These are phyloP conservation scores for Eumaeus atala DNA, from an alignment of 1,140 invertebrate species.

Conservation along the genomic window DNA sequence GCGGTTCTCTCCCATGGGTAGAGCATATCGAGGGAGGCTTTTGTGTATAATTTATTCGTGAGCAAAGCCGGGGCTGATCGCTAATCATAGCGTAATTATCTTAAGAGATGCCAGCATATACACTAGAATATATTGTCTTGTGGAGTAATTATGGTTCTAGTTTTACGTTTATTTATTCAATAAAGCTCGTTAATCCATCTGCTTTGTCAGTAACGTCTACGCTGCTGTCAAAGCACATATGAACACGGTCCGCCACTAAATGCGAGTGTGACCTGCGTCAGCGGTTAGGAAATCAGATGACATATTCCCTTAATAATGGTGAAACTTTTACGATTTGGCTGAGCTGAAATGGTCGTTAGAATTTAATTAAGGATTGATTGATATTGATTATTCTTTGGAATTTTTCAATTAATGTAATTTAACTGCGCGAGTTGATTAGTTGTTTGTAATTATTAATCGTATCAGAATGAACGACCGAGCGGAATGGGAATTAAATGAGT, in stretches of 20 bases:
- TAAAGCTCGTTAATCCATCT: too few species aligned
- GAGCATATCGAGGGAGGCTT: too few species aligned
- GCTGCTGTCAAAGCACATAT: conserved; percentile 26
- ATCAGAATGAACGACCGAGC: background rate
- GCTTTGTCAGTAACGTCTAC: background rate
- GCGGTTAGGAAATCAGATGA: background rate
- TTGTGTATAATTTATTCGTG: too few species aligned
- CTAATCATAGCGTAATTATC: too few species aligned
- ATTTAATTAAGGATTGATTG: background rate
- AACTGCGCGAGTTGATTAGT: background rate
- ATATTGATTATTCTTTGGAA: background rate
- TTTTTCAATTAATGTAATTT: background rate
- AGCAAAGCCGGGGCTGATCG: too few species aligned
- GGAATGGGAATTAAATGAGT: too few species aligned
- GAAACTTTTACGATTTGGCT: conserved; percentile 3
- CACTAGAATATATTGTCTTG: too few species aligned
- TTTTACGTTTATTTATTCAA: too few species aligned
- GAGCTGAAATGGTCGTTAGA: background rate
- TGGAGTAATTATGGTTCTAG: too few species aligned
- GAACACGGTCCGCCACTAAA: conserved; percentile 21
- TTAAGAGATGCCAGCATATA: too few species aligned
- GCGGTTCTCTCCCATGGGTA: too few species aligned
- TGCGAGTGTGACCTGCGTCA: conserved; percentile 26
- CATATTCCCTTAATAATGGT: conserved; percentile 1
- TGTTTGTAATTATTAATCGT: background rate